A percentile compares a stretch with the other conserved stretches of the same genome.
These are phyloP conservation scores for Henicopernis longicauda DNA, from an alignment of 2,113 vertebrate species.

Conservation along the genomic window DNA sequence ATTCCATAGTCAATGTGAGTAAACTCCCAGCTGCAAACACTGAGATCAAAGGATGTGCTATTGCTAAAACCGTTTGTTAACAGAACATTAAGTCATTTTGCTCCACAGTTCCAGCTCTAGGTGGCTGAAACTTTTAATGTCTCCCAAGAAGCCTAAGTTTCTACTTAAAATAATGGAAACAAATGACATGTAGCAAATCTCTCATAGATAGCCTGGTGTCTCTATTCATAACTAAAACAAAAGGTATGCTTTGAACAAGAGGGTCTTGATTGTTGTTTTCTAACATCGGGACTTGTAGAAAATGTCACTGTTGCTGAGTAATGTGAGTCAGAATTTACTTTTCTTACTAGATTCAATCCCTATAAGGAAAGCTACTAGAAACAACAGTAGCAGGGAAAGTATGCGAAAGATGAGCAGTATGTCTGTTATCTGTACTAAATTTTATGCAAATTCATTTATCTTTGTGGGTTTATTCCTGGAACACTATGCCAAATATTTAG, in stretches of 20 bases:
- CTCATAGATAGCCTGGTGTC: not conserved
- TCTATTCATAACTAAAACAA: not conserved
- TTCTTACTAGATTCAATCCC: not conserved
- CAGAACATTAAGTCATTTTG: not conserved
- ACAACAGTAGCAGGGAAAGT: constrained; percentile 3
- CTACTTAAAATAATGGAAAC: not conserved
- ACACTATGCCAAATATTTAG: not conserved
- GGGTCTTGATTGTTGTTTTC: not conserved
- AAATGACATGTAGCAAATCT: not conserved
- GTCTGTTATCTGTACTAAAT: not conserved
- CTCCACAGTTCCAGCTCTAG: not conserved
- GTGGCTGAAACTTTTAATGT: not conserved
- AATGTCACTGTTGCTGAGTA: not conserved
- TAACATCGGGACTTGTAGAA: not conserved
- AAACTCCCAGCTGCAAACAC: not conserved
- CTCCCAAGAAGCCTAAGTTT: not conserved
- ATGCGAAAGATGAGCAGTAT: constrained; percentile 6
- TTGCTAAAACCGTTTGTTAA: not conserved
- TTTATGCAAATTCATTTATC: constrained; percentile 9
- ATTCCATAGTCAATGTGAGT: not conserved
- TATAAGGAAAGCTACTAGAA: constrained; percentile 36
- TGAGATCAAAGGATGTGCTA: not conserved
- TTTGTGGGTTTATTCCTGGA: not conserved
- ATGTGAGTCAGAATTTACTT: not conserved
- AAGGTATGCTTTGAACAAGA: not conserved